Evolutionary conservation across 2,113 vertebrate species (phyloP).

Genomic region (Asarcornis scutulata): DNA sequence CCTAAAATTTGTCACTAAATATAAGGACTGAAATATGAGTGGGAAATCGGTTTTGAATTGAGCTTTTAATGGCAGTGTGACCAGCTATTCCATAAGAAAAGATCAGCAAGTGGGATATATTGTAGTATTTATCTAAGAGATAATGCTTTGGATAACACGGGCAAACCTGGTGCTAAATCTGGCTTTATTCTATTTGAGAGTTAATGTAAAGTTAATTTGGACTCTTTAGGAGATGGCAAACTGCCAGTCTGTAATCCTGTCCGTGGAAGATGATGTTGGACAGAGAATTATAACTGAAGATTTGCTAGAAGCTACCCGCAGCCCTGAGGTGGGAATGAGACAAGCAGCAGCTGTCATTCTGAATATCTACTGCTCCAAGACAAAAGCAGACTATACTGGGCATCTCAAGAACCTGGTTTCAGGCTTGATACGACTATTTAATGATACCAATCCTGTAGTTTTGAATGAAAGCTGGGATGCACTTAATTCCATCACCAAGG

Average conservation of each 20-base stretch:
- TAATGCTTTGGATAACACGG: background rate
- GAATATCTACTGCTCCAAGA: slow-evolving; percentile 93
- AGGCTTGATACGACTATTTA: slow-evolving; percentile 93
- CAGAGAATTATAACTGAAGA: slow-evolving; percentile 96
- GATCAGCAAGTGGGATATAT: background rate
- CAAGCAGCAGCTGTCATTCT: slow-evolving; percentile 92
- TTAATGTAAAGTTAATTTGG: background rate
- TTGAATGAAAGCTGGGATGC: slow-evolving; percentile 97
- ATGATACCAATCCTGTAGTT: slow-evolving; percentile 88
- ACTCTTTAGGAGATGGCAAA: slow-evolving; percentile 88
- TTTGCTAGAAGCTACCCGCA: slow-evolving; percentile 91
- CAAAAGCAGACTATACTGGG: slow-evolving; percentile 89
- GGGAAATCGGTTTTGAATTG: background rate
- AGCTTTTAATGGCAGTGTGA: background rate
- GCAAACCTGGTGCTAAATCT: background rate
- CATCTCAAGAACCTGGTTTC: slow-evolving; percentile 90
- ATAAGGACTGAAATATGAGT: background rate
- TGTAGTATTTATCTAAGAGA: background rate
- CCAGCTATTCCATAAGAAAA: background rate
- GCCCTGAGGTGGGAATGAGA: slow-evolving; percentile 87
- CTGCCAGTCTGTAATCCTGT: slow-evolving; percentile 94
- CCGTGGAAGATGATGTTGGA: slow-evolving; percentile 93
- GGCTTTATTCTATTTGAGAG: background rate
- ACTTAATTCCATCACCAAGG: slow-evolving; percentile 95
- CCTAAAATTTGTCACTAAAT: background rate